Evolutionary conservation across 2,113 vertebrate species (phyloP).

Genomic region (Alethe diademata): DNA sequence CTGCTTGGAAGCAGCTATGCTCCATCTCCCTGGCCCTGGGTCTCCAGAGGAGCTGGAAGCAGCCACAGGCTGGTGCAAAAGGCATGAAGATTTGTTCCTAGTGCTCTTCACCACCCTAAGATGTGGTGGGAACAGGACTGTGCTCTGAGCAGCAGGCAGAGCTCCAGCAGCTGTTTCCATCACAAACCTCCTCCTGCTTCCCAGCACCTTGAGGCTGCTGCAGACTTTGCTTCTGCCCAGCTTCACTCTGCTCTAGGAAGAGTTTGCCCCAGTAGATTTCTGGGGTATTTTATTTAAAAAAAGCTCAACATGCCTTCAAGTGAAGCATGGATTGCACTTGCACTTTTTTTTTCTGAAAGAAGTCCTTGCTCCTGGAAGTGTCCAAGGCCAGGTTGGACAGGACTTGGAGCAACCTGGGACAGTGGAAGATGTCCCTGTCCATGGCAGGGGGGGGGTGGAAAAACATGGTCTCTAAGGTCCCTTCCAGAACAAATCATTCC

Average conservation of each 20-base stretch:
- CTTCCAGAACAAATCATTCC: neutral
- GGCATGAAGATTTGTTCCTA: fast-evolving
- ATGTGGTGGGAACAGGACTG: neutral
- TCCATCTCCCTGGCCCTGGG: neutral
- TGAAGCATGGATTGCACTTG: neutral
- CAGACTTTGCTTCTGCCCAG: neutral
- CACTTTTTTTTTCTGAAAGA: neutral
- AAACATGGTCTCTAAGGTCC: neutral
- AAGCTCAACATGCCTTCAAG: neutral
- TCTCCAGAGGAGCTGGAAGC: neutral
- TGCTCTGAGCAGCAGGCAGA: neutral
- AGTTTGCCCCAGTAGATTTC: neutral
- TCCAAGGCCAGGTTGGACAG: neutral
- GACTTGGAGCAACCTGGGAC: neutral
- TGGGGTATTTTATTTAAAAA: neutral
- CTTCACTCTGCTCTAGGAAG: neutral
- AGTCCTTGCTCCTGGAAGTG: neutral
- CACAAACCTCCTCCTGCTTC: neutral
- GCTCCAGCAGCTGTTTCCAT: neutral
- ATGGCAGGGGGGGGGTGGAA: too few species aligned
- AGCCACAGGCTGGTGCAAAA: neutral
- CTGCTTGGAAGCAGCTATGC: fast-evolving
- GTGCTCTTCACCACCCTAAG: neutral
- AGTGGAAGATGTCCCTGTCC: neutral
- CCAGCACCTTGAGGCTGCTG: neutral